Percentiles rank a stretch among this genome's conserved stretches.
Evolutionary conservation across 2,888 invertebrate genomes (phyloP).

Genomic region (Eustalomyia histrio): DNA sequence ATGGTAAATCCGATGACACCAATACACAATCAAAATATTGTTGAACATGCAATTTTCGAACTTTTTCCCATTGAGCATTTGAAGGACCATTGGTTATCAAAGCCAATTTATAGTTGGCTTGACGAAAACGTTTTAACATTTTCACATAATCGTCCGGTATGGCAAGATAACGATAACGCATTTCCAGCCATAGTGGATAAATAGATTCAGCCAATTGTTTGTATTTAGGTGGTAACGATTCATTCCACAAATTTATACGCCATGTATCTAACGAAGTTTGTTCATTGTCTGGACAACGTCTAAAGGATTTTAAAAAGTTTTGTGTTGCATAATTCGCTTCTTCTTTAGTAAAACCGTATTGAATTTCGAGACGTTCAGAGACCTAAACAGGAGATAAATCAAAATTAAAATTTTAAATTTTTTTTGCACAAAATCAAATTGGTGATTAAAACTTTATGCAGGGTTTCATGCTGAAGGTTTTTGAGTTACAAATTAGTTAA

Average conservation of each 20-base stretch:
- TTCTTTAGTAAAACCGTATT: constrained; percentile 85
- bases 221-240: constrained; percentile 87
- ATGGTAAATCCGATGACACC: constrained; percentile 90
- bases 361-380: constrained; percentile 79
- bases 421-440: too few relatives aligned
- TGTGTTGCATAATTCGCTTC: constrained; percentile 84
- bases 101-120: constrained; percentile 86
- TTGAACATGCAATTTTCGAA: constrained; percentile 85
- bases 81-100: constrained; percentile 93
- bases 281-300: constrained; percentile 90
- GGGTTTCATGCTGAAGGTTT: too few relatives aligned
- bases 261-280: constrained; percentile 87
- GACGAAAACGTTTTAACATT: constrained; percentile 85
- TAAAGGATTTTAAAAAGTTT: constrained; percentile 87
- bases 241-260: constrained; percentile 88
- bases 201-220: constrained; percentile 86
- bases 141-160: constrained; percentile 85
- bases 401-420: too few relatives aligned
- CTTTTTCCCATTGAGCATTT: constrained; percentile 93
- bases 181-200: constrained; percentile 88
- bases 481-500: too few relatives aligned
- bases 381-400: constrained; percentile 70
- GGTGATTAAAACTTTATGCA: too few relatives aligned
- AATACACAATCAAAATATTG: constrained; percentile 89
- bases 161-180: constrained; percentile 88